Percentiles rank a stretch among this genome's conserved stretches.
Conservation (phyloP, 2,797 vertebrate species). For the Neoniphon sammara region DNA sequence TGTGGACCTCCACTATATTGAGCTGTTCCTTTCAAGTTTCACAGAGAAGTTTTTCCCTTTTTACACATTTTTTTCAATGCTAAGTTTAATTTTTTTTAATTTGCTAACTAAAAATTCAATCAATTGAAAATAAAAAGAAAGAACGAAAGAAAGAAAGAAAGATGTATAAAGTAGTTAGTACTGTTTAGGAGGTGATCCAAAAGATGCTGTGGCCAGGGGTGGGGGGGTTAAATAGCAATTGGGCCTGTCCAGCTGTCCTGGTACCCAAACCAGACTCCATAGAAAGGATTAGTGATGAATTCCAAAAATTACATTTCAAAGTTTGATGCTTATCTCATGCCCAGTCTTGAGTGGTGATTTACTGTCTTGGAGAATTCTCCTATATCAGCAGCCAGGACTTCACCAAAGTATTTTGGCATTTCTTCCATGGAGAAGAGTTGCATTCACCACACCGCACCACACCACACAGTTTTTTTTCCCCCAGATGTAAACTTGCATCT, state of each 20-base stretch:
- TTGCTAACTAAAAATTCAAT: no score
- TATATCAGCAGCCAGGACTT: no score
- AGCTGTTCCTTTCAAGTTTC: no score
- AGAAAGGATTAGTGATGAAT: conserved; percentile 33
- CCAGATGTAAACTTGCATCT: conserved; percentile 59
- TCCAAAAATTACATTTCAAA: conserved; percentile 43
- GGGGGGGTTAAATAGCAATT: conserved; percentile 21
- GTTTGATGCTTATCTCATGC: conserved; percentile 30
- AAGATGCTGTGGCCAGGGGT: conserved; percentile 9
- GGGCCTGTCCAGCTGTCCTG: conserved; percentile 15
- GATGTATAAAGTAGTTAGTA: no score
- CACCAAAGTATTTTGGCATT: neutral
- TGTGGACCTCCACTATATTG: no score
- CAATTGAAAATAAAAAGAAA: no score
- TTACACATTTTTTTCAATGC: no score
- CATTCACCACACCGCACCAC: conserved; percentile 54
- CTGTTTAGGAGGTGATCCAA: conserved; percentile 7
- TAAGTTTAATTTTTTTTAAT: no score
- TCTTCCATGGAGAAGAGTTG: conserved; percentile 49
- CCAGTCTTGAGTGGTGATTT: conserved; percentile 28
- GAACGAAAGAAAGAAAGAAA: no score
- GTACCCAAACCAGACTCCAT: conserved; percentile 31
- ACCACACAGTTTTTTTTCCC: no score
- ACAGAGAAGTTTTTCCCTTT: no score
- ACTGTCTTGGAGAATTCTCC: conserved; percentile 29